Conservation (phyloP, 92 coral and sea anemone genomes). For the Umimayanthus kanabou region DNA sequence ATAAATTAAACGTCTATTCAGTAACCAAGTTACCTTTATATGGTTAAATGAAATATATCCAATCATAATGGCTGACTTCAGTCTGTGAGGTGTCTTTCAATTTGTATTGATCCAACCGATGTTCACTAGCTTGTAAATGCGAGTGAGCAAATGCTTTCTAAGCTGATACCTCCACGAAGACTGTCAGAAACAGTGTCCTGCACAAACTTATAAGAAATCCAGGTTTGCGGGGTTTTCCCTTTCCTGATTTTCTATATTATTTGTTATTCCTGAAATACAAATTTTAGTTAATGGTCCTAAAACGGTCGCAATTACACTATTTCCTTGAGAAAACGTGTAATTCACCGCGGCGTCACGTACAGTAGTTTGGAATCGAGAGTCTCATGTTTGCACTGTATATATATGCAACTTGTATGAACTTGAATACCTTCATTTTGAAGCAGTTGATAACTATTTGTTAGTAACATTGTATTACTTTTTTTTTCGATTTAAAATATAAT, state of each 20-base stretch:
- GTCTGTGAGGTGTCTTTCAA: background rate
- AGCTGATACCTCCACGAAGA: background rate
- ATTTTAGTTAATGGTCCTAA: background rate
- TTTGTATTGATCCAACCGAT: background rate
- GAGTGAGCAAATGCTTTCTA: background rate
- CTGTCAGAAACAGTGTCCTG: background rate
- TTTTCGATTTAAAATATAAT: too few species aligned
- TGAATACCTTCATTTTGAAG: too few species aligned
- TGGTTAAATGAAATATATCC: too few species aligned
- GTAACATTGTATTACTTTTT: too few species aligned
- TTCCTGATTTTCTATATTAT: background rate
- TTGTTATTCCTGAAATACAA: background rate
- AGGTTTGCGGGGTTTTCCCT: background rate
- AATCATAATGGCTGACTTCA: background rate
- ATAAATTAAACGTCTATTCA: too few species aligned
- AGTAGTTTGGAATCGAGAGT: too few species aligned
- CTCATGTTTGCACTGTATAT: too few species aligned
- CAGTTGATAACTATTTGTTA: too few species aligned
- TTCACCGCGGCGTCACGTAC: too few species aligned
- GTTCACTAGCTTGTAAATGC: background rate
- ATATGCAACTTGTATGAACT: too few species aligned
- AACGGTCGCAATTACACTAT: background rate
- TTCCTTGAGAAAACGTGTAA: too few species aligned
- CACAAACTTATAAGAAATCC: background rate
- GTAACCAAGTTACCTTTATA: too few species aligned